Conservation (phyloP, 2,113 vertebrate genomes). For the Brachypodius melanocephalos region DNA sequence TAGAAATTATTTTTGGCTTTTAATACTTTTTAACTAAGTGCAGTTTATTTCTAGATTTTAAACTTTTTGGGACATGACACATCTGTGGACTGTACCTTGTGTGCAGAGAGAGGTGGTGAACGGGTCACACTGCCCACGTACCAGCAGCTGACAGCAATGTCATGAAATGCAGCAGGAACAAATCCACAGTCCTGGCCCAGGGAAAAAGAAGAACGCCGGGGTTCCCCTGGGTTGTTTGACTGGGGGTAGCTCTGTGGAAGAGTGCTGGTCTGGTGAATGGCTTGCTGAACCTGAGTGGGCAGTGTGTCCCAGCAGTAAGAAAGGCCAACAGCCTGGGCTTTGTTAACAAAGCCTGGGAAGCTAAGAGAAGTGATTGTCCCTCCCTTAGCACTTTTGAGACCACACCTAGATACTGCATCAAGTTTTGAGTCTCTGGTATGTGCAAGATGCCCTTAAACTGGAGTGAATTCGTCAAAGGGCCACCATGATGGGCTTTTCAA, state of each 20-base stretch:
- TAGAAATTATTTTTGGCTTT: not conserved
- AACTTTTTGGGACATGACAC: not conserved
- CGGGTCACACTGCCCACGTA: accelerated
- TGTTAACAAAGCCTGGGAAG: not conserved
- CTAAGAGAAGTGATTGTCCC: not conserved
- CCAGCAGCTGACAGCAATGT: not conserved
- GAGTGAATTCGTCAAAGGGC: not conserved
- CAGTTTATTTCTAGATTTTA: not conserved
- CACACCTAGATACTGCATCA: not conserved
- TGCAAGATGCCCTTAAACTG: not conserved
- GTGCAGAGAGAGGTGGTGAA: not conserved
- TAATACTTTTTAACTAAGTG: not conserved
- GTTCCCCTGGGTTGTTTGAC: not conserved
- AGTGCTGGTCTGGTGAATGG: not conserved
- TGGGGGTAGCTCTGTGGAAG: not conserved
- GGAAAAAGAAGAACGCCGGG: not conserved
- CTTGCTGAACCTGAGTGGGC: accelerated
- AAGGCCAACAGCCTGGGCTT: not conserved
- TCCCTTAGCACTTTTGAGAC: not conserved
- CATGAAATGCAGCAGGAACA: not conserved
- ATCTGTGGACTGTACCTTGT: not conserved
- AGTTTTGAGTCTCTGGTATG: not conserved
- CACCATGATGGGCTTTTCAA: not conserved
- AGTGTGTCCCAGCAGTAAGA: not conserved
- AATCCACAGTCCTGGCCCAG: not conserved